Evolutionary conservation across 2,797 vertebrate genomes (phyloP), one percentile per base, ranked within the genome.

Genomic region (Heteromormyrus szaboi): DNA sequence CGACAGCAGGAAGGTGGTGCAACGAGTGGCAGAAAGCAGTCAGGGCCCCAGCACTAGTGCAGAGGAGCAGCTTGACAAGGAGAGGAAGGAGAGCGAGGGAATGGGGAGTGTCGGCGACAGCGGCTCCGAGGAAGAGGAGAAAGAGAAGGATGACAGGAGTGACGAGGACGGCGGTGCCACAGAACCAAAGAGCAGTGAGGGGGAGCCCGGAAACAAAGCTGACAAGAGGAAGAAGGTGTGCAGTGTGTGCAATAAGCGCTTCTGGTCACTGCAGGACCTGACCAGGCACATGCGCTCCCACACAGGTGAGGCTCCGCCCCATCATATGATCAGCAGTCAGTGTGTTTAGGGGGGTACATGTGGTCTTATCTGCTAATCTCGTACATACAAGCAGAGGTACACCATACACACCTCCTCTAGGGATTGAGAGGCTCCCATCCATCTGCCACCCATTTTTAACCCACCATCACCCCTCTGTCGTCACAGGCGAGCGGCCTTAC

Each of bases 171-270:
- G 89, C 88, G 90, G 90, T 19, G 89, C 91, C 17, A 90, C 92
- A 46, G 97, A 97, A 94, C 96, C 97, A 96, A 98, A 98, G 96
- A 96, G 93, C 44, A 89, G 91, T 2, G 95, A 96, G 88, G 92
- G 91, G 12, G 93, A 93, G 90, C 92, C 95, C 25, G 89, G 95
- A 86, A 94, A 94, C 92, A 97, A 97, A 93, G 96, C 97, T 0
- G 98, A 99, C 94, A 99, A 99, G 94, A 96, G 98, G 93, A 99
- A 99, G 95, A 99, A 99, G 93, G 97, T 99, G 91, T 99, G 98
- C 92, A 97, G 94, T 0, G 97, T 99, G 87, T 99, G 98, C 91
- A 97, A 95, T 88, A 99, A 99, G 91, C 95, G 98, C 46, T 99
- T 99, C 96, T 99, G 98, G 98, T 99, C 98, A 22, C 96, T 99